Base-by-base conservation (phyloP, 2,797 vertebrate species). In the Danio albolineatus region DNA sequence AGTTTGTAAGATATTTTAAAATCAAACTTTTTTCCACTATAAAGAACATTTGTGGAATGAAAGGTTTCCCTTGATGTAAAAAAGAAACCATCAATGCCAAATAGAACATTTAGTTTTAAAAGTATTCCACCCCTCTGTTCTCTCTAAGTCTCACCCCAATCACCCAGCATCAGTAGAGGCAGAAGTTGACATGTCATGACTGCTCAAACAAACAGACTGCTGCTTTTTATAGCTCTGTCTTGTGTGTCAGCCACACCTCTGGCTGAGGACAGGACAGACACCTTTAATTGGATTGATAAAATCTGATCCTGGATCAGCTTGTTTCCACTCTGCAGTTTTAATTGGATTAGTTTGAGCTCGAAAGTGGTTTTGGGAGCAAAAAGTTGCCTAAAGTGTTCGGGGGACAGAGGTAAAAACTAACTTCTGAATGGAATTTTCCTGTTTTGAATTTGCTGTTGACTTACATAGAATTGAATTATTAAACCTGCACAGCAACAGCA, bases 301-400 rank as follows among this genome's bases (percentile, higher is more conserved):
- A 57, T 65, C 16, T 73, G n/a, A 73, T n/a, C 60, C 43, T 28
- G 49, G 38, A 72, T 72, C 51, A 48, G 46, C 66, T 38, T 49
- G 51, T 43, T 59, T 61, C 44, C 4, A 39, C 38, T 46, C 54
- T 38, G 38, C 69, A 65, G 38, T 65, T 73, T 82, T 85, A 87
- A 82, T 81, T 38, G n/a, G 66, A 85, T 82, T 73, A 39, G 7
- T 49, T 36, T 72, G 53, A 70, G 28, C 77, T 76, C 16, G 6
- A 19, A 70, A 39, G 28, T 38, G 10, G 16, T 70, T 17, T 70
- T 10, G 13, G 14, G 60, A 0, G 3, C 14, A 8, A 4, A 16
- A 62, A 62, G 49, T 51, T 36, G 46, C 21, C 0, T 13, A 28
- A 46, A 67, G 17, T 48, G 10, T n/a, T 10, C n/a, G n/a, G n/a